These are phyloP conservation scores for Drosophila paulistorum DNA, from an alignment of 1,140 invertebrate genomes.

Conservation along the genomic window DNA sequence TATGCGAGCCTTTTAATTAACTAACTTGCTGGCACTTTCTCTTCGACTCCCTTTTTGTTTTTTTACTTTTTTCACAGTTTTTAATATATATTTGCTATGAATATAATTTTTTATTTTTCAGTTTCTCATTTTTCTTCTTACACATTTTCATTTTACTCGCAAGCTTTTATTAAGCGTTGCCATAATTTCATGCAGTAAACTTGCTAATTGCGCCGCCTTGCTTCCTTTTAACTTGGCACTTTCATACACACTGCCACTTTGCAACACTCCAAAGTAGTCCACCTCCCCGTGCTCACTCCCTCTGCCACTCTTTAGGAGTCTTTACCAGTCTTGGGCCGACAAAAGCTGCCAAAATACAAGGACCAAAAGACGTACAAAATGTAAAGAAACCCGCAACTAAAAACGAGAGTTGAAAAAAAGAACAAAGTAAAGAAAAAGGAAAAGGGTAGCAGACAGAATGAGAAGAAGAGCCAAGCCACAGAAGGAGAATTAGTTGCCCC, in stretches of 20 bases:
- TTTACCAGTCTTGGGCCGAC: conserved; percentile 45
- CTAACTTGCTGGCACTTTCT: conserved; percentile 65
- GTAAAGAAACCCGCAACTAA: conserved; percentile 28
- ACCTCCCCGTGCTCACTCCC: conserved; percentile 18
- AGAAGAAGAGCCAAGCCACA: conserved; percentile 20
- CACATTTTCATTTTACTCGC: conserved; percentile 1
- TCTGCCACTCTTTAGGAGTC: conserved; percentile 22
- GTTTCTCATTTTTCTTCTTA: background rate
- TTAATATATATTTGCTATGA: conserved; percentile 38
- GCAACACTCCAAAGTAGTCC: conserved; percentile 15
- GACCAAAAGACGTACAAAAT: conserved; percentile 38
- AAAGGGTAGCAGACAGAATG: conserved; percentile 35
- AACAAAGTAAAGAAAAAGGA: conserved; percentile 52
- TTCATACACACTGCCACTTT: conserved; percentile 27
- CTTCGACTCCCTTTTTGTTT: conserved; percentile 28
- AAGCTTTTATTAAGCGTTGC: conserved; percentile 72
- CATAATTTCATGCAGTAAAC: conserved; percentile 81
- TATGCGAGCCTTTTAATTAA: conserved; percentile 68
- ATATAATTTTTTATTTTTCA: conserved; percentile 18
- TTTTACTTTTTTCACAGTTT: conserved; percentile 23
- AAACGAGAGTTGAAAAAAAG: conserved; percentile 20
- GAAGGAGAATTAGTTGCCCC: conserved; percentile 68
- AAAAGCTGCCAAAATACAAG: conserved; percentile 64
- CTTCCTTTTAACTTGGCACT: conserved; percentile 66
- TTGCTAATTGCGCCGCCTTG: conserved; percentile 74